Percentiles rank a stretch among this genome's conserved stretches.
Conservation (phyloP, 1,140 invertebrate species). For the Drosophila murphyi region DNA sequence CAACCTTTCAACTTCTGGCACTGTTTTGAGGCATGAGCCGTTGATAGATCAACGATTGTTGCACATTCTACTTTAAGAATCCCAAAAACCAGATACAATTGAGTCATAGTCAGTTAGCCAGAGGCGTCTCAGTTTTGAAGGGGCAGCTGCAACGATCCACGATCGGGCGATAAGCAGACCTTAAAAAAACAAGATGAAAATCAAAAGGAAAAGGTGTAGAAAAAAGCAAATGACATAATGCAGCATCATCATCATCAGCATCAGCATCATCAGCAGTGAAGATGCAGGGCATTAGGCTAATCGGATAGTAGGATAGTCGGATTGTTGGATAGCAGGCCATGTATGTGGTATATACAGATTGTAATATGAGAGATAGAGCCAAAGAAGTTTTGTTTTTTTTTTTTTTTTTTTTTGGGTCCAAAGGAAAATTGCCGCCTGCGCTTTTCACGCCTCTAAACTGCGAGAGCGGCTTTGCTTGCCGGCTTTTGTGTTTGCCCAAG, state of each 20-base stretch:
- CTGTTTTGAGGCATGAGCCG: constrained; percentile 11
- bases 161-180: constrained; percentile 54
- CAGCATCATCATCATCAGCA: constrained; percentile 63
- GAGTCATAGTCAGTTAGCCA: constrained; percentile 17
- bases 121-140: constrained; percentile 8
- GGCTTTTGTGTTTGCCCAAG: constrained; percentile 64
- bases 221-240: constrained; percentile 81
- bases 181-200: constrained; percentile 13
- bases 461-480: constrained; percentile 18
- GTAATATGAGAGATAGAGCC: constrained; percentile 26
- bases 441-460: constrained; percentile 73
- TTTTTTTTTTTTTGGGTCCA: constrained; percentile 19
- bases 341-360: constrained; percentile 27
- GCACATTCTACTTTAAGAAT: not conserved
- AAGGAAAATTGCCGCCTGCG: constrained; percentile 67
- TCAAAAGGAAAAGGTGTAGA: constrained; percentile 63
- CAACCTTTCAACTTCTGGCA: constrained; percentile 12
- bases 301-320: constrained; percentile 63
- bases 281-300: constrained; percentile 74
- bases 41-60: constrained; percentile 13
- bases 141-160: constrained; percentile 61
- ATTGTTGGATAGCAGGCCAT: constrained; percentile 26
- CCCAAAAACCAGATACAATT: constrained; percentile 22
- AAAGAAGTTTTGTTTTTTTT: not conserved
- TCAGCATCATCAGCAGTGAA: not conserved